Evolutionary conservation across 2,888 invertebrate genomes (phyloP), one percentile per base, ranked within the genome.

Genomic region (Callinectes sapidus): DNA sequence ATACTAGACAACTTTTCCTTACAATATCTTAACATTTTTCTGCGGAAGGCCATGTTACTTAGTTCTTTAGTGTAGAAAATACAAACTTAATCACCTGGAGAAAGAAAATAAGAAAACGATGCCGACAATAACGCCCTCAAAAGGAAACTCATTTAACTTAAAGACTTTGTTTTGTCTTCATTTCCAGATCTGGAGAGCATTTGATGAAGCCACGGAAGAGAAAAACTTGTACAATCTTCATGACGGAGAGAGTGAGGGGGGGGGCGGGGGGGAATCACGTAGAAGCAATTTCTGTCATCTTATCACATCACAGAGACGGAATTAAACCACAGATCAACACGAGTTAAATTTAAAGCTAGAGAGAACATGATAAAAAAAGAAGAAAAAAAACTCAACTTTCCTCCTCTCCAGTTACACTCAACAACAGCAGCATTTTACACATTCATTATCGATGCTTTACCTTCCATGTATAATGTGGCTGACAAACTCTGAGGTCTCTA

Each of bases 391-490:
- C 3, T 28, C 81, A 35, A 2, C 35, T 81, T 32, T 2, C 35
- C 28, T 28, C 6, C n/a, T n/a, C 5, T 81, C 35, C 35, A 16
- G 35, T 14, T 16, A 81, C 32, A 81, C 6, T 14, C 10, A 0
- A 71, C 16, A 61, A 61, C 61, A 32, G 2, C n/a, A 55, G 6
- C 86, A 90, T 42, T 42, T 42, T 55, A 10, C n/a, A 48, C 16
- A 13, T 35, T 28, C 28, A 10, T 13, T 35, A 35, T 1, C 39
- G 18, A 87, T 28, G n/a, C 8, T 18, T 91, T 66, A 92, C 92
- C 90, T 90, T 16, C 93, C 94, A 18, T 89, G 66, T 23, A 94
- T 81, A 10, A 28, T 86, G 86, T 94, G 93, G 18, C 42, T 28
- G 48, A 89, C 18, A 54, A 81, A 94, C 18, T 88, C 77, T 2